Percentiles rank a stretch among this genome's conserved stretches.
phyloP scores from a whole-genome alignment of 30 jellyfish, hydroid and myxozoan species.

The Mastigias papua region DNA sequence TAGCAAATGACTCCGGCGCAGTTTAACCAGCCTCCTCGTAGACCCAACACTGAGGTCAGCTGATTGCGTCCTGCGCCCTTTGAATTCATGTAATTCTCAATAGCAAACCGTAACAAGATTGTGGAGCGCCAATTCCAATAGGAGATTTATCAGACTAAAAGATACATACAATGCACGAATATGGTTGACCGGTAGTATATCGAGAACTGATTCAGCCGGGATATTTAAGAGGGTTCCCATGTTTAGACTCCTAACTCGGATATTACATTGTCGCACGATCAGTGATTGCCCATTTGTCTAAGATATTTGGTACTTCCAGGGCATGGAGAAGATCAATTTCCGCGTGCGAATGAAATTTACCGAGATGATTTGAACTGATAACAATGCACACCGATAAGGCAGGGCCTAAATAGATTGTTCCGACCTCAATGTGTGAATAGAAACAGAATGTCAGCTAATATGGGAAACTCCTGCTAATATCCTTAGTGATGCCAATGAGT shows the following conservation, averaged over 20 bases:
- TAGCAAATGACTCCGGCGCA: conserved; percentile 33
- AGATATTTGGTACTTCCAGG: neutral
- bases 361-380: neutral
- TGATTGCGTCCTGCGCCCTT: conserved; percentile 75
- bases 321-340: conserved; percentile 20
- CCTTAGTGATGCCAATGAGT: conserved; percentile 2
- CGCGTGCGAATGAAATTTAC: conserved; percentile 17
- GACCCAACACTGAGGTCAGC: conserved; percentile 60
- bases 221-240: neutral
- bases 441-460: conserved; percentile 1
- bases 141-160: conserved; percentile 62
- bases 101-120: conserved; percentile 80
- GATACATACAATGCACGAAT: conserved; percentile 46
- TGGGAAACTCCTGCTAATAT: neutral
- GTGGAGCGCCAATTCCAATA: conserved; percentile 79
- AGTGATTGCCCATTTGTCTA: neutral
- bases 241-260: conserved; percentile 46
- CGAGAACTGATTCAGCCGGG: conserved; percentile 22
- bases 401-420: conserved; percentile 23
- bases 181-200: conserved; percentile 72
- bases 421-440: neutral
- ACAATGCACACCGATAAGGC: conserved; percentile 1
- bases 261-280: conserved; percentile 8
- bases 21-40: conserved; percentile 52
- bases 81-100: conserved; percentile 69